phyloP scores from a whole-genome alignment of 2,888 invertebrate genomes.

The Hirtodrosophila confusa region DNA sequence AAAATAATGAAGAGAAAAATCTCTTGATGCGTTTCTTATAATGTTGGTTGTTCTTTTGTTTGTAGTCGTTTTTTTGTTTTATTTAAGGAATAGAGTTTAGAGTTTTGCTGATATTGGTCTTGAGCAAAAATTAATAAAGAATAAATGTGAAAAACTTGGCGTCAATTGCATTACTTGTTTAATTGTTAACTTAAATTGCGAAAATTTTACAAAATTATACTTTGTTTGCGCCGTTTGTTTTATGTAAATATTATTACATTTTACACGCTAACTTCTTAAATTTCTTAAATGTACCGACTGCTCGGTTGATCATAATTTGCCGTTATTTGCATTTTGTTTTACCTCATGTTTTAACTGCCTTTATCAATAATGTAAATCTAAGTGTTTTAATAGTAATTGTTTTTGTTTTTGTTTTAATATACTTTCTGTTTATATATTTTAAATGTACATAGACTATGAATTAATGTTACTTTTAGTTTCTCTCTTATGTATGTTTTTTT shows the following conservation, averaged over 20 bases:
- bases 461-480: constrained; percentile 67
- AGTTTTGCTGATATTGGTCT: constrained; percentile 51
- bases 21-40: constrained; percentile 17
- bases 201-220: constrained; percentile 79
- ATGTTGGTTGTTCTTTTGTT: constrained; percentile 7
- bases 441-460: constrained; percentile 75
- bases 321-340: constrained; percentile 25
- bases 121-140: constrained; percentile 54
- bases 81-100: constrained; percentile 49
- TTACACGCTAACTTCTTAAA: constrained; percentile 71
- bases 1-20: constrained; percentile 18
- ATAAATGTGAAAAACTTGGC: constrained; percentile 54
- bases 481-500: constrained; percentile 11
- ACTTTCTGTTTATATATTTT: constrained; percentile 71
- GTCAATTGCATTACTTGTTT: constrained; percentile 60
- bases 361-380: constrained; percentile 70
- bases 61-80: constrained; percentile 18
- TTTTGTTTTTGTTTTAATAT: constrained; percentile 56
- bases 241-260: constrained; percentile 66
- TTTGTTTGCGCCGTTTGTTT: constrained; percentile 44
- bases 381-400: constrained; percentile 65
- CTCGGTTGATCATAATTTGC: constrained; percentile 63
- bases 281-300: constrained; percentile 65
- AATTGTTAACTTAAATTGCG: constrained; percentile 65
- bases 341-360: constrained; percentile 37